Conservation (phyloP, 2,797 vertebrate species). For the Clarias pachynema region DNA sequence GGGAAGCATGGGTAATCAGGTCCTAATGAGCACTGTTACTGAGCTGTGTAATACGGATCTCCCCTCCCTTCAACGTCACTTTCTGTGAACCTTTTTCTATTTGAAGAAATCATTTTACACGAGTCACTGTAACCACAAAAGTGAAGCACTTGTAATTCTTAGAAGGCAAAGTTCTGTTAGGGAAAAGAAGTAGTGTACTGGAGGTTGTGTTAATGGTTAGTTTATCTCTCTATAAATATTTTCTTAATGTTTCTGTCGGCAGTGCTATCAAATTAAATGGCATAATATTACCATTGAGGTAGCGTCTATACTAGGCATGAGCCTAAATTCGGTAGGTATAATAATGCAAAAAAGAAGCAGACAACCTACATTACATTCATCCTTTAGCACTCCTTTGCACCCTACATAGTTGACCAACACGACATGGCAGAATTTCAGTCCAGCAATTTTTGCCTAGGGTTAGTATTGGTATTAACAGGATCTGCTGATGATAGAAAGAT, state of each 20-base stretch:
- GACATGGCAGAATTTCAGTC: background rate
- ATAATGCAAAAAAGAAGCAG: background rate
- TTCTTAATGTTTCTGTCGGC: background rate
- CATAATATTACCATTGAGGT: background rate
- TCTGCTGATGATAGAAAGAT: slow-evolving; percentile 1
- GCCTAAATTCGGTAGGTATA: background rate
- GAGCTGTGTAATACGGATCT: slow-evolving; percentile 28
- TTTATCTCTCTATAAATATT: background rate
- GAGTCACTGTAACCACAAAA: slow-evolving; percentile 41
- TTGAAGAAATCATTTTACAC: slow-evolving; percentile 24
- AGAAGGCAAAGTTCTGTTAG: background rate
- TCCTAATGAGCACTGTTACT: slow-evolving; percentile 42
- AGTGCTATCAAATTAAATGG: background rate
- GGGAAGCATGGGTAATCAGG: slow-evolving; percentile 38
- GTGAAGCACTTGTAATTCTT: slow-evolving; percentile 16
- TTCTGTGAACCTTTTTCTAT: slow-evolving; percentile 17
- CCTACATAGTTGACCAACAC: background rate
- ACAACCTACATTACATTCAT: background rate
- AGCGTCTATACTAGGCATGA: background rate
- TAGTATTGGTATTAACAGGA: slow-evolving; percentile 9
- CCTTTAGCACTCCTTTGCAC: background rate
- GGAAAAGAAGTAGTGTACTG: background rate
- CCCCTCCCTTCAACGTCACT: slow-evolving; percentile 2
- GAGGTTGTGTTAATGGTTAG: background rate
- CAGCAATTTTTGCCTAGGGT: background rate